Evolutionary conservation across 2,888 invertebrate genomes (phyloP).

Genomic region (Slavum lentiscoides): DNA sequence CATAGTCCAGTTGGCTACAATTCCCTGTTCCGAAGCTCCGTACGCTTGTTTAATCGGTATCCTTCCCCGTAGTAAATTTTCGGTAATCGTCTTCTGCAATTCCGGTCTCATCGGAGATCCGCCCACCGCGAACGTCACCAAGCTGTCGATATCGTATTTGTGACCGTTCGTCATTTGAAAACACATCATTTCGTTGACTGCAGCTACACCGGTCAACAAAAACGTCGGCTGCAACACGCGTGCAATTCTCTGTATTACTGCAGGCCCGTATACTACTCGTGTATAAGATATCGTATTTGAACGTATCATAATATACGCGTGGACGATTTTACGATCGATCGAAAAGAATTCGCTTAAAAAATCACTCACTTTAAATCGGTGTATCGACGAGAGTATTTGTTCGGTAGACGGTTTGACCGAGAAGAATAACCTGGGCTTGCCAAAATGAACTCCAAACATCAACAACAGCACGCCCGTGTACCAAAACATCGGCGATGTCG

Average conservation of each 20-base stretch:
- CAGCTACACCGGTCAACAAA: constrained; percentile 11
- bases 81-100: not conserved
- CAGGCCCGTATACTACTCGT: no score
- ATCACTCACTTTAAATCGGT: constrained; percentile 11
- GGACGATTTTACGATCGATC: no score
- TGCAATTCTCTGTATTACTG: no score
- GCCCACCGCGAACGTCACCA: constrained; percentile 3
- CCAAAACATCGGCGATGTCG: constrained; percentile 15
- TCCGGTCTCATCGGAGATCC: constrained; percentile 27
- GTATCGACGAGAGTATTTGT: constrained; percentile 9
- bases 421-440: constrained; percentile 31
- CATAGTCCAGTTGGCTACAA: constrained; percentile 3
- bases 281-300: no score
- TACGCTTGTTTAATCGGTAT: constrained; percentile 39
- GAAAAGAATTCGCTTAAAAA: no score
- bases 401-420: not conserved
- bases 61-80: not conserved
- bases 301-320: no score
- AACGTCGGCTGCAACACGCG: constrained; percentile 22
- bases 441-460: constrained; percentile 11
- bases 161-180: constrained; percentile 16
- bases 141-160: not conserved
- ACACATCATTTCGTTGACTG: constrained; percentile 16
- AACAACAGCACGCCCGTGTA: constrained; percentile 1
- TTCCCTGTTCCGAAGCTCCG: constrained; percentile 20